Conservation (phyloP, 2,888 invertebrate species). For the Chymomyza amoena region DNA sequence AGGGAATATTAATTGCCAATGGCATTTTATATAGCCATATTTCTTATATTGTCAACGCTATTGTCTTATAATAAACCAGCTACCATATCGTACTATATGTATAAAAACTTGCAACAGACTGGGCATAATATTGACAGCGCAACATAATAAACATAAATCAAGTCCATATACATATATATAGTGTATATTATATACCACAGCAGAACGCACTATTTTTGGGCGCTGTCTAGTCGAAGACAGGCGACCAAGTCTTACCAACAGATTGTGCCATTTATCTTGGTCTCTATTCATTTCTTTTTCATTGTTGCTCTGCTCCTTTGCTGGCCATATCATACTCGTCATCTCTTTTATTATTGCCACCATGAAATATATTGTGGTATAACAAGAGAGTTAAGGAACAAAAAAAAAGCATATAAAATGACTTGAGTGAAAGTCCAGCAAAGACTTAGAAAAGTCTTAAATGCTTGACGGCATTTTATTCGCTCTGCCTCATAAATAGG, state of each 20-base stretch:
- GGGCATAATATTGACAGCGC: constrained; percentile 55
- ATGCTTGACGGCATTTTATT: background rate
- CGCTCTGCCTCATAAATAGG: background rate
- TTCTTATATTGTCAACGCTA: constrained; percentile 58
- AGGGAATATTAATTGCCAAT: constrained; percentile 58
- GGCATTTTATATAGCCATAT: constrained; percentile 44
- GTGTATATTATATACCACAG: background rate
- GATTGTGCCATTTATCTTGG: constrained; percentile 57
- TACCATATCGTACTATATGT: background rate
- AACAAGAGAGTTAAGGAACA: background rate
- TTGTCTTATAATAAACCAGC: constrained; percentile 48
- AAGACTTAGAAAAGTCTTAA: background rate
- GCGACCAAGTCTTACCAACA: constrained; percentile 7
- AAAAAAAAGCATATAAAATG: background rate
- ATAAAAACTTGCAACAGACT: constrained; percentile 2
- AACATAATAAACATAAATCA: constrained; percentile 70
- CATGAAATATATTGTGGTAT: constrained; percentile 10
- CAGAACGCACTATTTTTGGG: background rate
- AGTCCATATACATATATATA: constrained; percentile 23
- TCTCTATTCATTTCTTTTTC: constrained; percentile 31
- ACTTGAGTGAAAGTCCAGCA: background rate
- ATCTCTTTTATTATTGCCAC: constrained; percentile 55
- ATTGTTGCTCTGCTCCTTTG: constrained; percentile 29
- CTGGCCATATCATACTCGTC: constrained; percentile 65
- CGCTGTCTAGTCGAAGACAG: background rate